phyloP scores from a whole-genome alignment of 2,797 vertebrate species.

The Malacoctenus gilli region DNA sequence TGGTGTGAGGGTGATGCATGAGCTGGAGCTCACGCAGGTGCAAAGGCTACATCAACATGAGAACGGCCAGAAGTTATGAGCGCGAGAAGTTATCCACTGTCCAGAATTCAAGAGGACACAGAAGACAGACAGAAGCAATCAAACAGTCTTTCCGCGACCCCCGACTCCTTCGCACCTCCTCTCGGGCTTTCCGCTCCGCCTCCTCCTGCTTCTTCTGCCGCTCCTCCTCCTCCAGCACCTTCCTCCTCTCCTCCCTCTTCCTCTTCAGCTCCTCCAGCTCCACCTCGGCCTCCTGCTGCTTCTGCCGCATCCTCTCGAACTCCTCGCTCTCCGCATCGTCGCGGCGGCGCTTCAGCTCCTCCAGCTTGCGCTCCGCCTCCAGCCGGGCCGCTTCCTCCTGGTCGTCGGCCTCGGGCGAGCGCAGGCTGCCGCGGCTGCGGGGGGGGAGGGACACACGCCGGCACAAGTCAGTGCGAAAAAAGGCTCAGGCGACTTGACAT shows the following conservation, averaged over 20 bases:
- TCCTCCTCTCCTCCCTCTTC: constrained; percentile 92
- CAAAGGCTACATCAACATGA: constrained; percentile 24
- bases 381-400: constrained; percentile 78
- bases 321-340: constrained; percentile 92
- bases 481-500: constrained; percentile 38
- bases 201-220: constrained; percentile 91
- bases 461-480: constrained; percentile 10
- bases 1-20: constrained; percentile 30
- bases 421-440: constrained; percentile 81
- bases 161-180: constrained; percentile 85
- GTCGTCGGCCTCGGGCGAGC: constrained; percentile 67
- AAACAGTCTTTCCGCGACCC: too few species aligned
- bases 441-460: constrained; percentile 4
- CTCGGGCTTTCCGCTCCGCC: constrained; percentile 85
- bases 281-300: constrained; percentile 90
- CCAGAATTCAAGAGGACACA: too few species aligned
- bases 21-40: constrained; percentile 27
- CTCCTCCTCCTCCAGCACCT: constrained; percentile 95
- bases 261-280: constrained; percentile 95
- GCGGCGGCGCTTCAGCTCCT: constrained; percentile 90
- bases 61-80: not conserved
- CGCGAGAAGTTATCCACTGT: too few species aligned
- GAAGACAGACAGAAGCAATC: too few species aligned
- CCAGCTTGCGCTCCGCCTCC: constrained; percentile 89
- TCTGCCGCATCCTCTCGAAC: constrained; percentile 91